Evolutionary conservation across 2,113 vertebrate genomes (phyloP), one percentile per base, ranked within the genome.

Genomic region (Erythrocercus mccallii): DNA sequence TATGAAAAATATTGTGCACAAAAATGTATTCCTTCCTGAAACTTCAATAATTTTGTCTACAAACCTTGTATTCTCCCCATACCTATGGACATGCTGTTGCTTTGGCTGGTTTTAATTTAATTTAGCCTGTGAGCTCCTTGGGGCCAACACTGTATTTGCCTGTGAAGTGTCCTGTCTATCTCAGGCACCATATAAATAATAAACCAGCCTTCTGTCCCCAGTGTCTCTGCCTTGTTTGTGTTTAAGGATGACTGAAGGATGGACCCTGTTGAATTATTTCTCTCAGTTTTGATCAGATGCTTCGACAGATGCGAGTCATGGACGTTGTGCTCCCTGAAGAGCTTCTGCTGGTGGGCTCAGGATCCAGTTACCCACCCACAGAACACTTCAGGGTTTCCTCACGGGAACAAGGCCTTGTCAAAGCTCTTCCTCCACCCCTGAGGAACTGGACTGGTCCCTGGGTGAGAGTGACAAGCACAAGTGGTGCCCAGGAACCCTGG

Each of bases 401-500:
- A 20, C 13, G 38, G 37, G 50, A 64, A 38, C 0, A 0, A 73
- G 50, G 23, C 42, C 15, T 50, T 10, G 6, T 10, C 23, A 60
- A 14, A 78, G 35, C 54, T 54, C 50, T 11, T n/a, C 6, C 25
- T 60, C 35, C 11, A 13, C 8, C 31, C 28, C 7, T 8, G 27
- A 47, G 27, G 12, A 40, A 27, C 22, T 31, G 37, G 5, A 6
- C 15, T 57, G 57, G 10, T 69, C 53, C 16, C 22, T 31, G 30
- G 24, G 47, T 35, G 28, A 50, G 16, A 33, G 44, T 33, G 9
- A 44, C 17, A n/a, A 66, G 30, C 30, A 11, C 50, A 28, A 2
- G 11, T 3, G 9, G 12, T 56, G 57, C 50, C n/a, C n/a, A n/a
- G n/a, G n/a, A n/a, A n/a, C n/a, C 38, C 5, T 2, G 1, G 4